Evolutionary conservation across 2,797 vertebrate genomes (phyloP).

Genomic region (Thunnus albacares): DNA sequence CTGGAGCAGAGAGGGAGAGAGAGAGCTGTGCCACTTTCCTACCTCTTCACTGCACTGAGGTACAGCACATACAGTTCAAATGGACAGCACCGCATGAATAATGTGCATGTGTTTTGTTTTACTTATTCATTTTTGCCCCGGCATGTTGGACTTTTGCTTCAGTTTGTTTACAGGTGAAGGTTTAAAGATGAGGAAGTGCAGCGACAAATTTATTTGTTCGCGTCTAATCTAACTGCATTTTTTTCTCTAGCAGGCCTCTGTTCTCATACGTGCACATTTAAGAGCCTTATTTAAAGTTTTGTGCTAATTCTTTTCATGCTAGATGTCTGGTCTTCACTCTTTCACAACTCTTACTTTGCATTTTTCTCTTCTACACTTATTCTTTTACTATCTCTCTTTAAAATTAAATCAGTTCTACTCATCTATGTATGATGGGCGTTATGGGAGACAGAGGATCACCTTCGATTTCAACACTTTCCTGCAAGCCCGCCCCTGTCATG

Average conservation of each 20-base stretch:
- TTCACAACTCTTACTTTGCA: not conserved
- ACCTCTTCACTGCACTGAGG: slow-evolving; percentile 63
- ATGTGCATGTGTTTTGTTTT: slow-evolving; percentile 74
- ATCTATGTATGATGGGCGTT: not conserved
- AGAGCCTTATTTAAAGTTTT: slow-evolving; percentile 2
- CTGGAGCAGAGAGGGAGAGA: slow-evolving; percentile 62
- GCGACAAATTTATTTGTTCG: slow-evolving; percentile 29
- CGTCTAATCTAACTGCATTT: not conserved
- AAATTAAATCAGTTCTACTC: not conserved
- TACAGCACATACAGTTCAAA: slow-evolving; percentile 67
- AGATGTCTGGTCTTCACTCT: not conserved
- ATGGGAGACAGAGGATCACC: slow-evolving; percentile 38
- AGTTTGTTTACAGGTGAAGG: slow-evolving; percentile 61
- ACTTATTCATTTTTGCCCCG: slow-evolving; percentile 73
- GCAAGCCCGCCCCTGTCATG: slow-evolving; percentile 21
- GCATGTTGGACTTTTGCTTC: slow-evolving; percentile 59
- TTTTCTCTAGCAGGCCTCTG: slow-evolving; percentile 8
- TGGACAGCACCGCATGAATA: slow-evolving; percentile 75
- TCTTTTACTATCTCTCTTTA: not conserved
- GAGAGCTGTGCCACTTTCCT: slow-evolving; percentile 61
- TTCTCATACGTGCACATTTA: not conserved
- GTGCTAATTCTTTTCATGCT: slow-evolving; percentile 1
- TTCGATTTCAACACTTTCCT: slow-evolving; percentile 34
- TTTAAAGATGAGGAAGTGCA: slow-evolving; percentile 45
- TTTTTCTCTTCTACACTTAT: not conserved